phyloP scores from a whole-genome alignment of 2,888 invertebrate genomes.

The Pyrocoelia pectoralis region DNA sequence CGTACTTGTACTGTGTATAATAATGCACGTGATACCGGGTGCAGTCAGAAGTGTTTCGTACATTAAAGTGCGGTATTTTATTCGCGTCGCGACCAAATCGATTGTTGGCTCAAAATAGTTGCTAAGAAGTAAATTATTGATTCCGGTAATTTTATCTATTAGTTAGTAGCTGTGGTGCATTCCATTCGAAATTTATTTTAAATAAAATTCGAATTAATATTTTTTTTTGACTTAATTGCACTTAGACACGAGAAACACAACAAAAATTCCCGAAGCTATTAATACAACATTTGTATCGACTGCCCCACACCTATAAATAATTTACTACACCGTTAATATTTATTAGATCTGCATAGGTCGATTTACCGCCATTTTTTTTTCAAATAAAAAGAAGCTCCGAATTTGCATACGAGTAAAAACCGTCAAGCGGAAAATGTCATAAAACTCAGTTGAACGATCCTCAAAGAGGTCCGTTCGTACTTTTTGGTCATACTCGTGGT shows the following conservation, averaged over 20 bases:
- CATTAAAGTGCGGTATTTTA: slow-evolving; percentile 32
- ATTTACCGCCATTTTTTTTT: neutral
- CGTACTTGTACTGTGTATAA: slow-evolving; percentile 8
- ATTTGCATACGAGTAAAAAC: neutral
- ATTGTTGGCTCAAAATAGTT: slow-evolving; percentile 32
- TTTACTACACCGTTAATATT: slow-evolving; percentile 1
- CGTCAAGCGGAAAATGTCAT: neutral
- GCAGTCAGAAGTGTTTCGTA: slow-evolving; percentile 22
- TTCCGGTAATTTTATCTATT: slow-evolving; percentile 32
- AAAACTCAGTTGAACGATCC: neutral
- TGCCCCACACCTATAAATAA: neutral
- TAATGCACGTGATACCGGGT: slow-evolving; percentile 28
- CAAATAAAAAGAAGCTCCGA: too few relatives aligned
- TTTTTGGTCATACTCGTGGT: neutral
- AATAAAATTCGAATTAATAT: too few relatives aligned
- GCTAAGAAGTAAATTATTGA: slow-evolving; percentile 33
- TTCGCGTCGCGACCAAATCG: slow-evolving; percentile 21
- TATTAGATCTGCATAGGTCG: neutral
- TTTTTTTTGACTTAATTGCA: too few relatives aligned
- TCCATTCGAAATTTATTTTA: neutral
- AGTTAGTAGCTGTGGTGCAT: slow-evolving; percentile 24
- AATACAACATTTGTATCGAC: neutral
- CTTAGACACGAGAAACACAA: neutral
- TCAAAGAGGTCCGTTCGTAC: neutral
- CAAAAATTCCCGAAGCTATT: neutral